These are phyloP conservation scores for Porites rus DNA, from an alignment of 92 coral and sea anemone genomes.

Conservation along the genomic window DNA sequence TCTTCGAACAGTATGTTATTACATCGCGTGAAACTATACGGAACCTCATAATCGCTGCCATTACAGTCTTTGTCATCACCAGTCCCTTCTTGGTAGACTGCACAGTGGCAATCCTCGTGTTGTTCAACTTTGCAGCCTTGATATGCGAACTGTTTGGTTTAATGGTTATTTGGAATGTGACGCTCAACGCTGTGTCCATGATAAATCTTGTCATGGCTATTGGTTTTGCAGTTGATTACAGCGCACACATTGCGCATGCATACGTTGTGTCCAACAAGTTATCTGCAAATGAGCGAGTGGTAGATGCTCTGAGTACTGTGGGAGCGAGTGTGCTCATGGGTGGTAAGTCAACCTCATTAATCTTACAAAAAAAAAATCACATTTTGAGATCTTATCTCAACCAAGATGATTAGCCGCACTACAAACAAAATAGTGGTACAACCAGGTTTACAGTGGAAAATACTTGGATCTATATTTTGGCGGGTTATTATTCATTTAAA, in stretches of 20 bases:
- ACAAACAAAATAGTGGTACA: neutral
- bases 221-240: slow-evolving; percentile 94
- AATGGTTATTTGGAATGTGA: slow-evolving; percentile 91
- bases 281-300: slow-evolving; percentile 81
- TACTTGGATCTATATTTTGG: too few relatives aligned
- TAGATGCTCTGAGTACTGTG: slow-evolving; percentile 84
- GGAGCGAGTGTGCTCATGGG: slow-evolving; percentile 97
- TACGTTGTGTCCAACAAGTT: slow-evolving; percentile 68
- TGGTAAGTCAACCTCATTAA: slow-evolving; percentile 50
- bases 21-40: slow-evolving; percentile 69
- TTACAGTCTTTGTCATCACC: slow-evolving; percentile 73
- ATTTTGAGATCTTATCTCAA: neutral
- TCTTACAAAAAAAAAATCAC: neutral
- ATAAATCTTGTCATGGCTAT: slow-evolving; percentile 95
- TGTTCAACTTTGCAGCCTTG: slow-evolving; percentile 80
- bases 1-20: slow-evolving; percentile 81
- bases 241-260: slow-evolving; percentile 97
- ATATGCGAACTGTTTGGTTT: slow-evolving; percentile 88
- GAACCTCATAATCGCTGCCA: slow-evolving; percentile 79
- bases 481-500: too few relatives aligned
- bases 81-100: slow-evolving; percentile 77
- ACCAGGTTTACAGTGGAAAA: too few relatives aligned
- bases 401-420: neutral
- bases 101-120: slow-evolving; percentile 64
- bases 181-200: slow-evolving; percentile 90